These are phyloP conservation scores for Tauraco hartlaubi DNA, from an alignment of 2,797 vertebrate species.

Conservation along the genomic window DNA sequence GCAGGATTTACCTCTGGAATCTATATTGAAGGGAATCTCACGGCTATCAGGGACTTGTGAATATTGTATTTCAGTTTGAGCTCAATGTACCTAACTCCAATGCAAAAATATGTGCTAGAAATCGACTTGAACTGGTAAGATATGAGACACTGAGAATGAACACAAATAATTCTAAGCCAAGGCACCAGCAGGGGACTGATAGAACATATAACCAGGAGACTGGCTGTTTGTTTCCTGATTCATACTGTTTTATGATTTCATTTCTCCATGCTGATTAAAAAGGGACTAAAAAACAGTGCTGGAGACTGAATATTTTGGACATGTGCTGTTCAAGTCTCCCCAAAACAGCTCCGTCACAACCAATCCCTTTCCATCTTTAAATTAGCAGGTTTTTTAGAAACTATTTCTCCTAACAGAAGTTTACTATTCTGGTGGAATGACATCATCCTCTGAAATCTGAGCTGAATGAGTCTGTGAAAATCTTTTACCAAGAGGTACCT, in stretches of 20 bases:
- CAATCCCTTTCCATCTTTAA: slow-evolving; percentile 3
- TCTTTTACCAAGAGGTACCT: background rate
- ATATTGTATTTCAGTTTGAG: slow-evolving; percentile 14
- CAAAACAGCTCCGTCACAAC: background rate
- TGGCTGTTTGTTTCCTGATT: slow-evolving; percentile 50
- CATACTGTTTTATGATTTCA: slow-evolving; percentile 54
- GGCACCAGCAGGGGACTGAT: slow-evolving; percentile 60
- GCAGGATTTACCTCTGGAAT: background rate
- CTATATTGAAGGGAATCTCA: background rate
- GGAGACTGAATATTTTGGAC: slow-evolving; percentile 8
- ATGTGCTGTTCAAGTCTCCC: background rate
- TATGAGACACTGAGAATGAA: slow-evolving; percentile 50
- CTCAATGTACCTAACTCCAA: background rate
- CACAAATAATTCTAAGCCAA: slow-evolving; percentile 61
- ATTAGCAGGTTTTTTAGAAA: background rate
- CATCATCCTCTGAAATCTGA: background rate
- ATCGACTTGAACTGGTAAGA: slow-evolving; percentile 37
- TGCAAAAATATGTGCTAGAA: slow-evolving; percentile 42
- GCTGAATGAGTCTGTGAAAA: background rate
- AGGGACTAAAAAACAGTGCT: slow-evolving; percentile 29
- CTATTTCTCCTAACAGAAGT: background rate
- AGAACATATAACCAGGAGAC: slow-evolving; percentile 52
- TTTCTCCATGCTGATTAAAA: slow-evolving; percentile 68
- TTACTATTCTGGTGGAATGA: background rate
- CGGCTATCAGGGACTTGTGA: background rate